Evolutionary conservation across 2,888 invertebrate genomes (phyloP).

Genomic region (Eumerus sabulonum): DNA sequence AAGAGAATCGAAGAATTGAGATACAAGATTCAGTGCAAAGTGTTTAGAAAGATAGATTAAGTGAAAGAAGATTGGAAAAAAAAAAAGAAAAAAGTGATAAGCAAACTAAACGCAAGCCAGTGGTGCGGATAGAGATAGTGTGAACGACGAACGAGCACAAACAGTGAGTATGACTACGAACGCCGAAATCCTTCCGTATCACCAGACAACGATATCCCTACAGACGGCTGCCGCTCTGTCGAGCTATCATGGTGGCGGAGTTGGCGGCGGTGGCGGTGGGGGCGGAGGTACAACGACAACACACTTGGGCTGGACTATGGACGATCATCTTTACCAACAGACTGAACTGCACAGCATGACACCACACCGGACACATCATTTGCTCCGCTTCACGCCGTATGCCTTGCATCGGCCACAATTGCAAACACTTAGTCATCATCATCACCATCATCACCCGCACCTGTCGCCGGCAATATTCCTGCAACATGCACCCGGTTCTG

Average conservation of each 20-base stretch:
- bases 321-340: conserved; percentile 77
- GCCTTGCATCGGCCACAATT: conserved; percentile 83
- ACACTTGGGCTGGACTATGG: conserved; percentile 74
- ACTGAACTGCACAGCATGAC: conserved; percentile 78
- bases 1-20: conserved; percentile 3
- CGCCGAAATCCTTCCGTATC: conserved; percentile 77
- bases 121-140: conserved; percentile 11
- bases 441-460: conserved; percentile 74
- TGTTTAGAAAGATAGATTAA: conserved; percentile 4
- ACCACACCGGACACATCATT: conserved; percentile 76
- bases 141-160: conserved; percentile 3
- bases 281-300: conserved; percentile 69
- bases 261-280: conserved; percentile 70
- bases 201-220: conserved; percentile 77
- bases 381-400: conserved; percentile 81
- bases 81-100: conserved; percentile 31
- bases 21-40: conserved; percentile 28
- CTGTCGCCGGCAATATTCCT: conserved; percentile 62
- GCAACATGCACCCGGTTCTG: conserved; percentile 69
- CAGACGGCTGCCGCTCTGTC: conserved; percentile 77
- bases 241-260: conserved; percentile 75
- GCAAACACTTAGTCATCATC: conserved; percentile 75
- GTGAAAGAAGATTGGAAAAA: conserved; percentile 44
- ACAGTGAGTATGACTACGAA: conserved; percentile 75
- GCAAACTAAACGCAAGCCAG: conserved; percentile 41